A percentile compares a stretch with the other conserved stretches of the same genome.
Evolutionary conservation across 2,797 vertebrate species (phyloP).

Genomic region (Ctenosaura bakeri): DNA sequence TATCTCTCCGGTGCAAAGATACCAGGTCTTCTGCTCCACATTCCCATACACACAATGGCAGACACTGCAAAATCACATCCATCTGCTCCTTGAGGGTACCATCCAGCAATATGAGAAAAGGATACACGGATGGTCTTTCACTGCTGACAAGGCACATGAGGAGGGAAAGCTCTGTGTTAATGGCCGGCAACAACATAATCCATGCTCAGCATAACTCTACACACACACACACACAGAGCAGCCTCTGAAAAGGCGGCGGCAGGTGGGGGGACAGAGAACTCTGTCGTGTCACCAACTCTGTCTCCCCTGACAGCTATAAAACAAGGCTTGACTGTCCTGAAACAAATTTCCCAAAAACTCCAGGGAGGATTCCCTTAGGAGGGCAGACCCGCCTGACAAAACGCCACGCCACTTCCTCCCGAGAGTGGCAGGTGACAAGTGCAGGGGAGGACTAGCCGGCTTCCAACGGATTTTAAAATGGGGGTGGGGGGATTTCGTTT

Average conservation of each 20-base stretch:
- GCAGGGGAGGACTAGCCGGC: no score
- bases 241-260: conserved; percentile 28
- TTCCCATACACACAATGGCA: neutral
- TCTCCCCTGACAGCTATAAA: neutral
- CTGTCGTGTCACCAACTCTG: neutral
- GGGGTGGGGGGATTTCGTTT: neutral
- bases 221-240: conserved; percentile 54
- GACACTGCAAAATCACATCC: neutral
- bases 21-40: neutral
- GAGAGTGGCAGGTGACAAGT: neutral
- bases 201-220: neutral
- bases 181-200: neutral
- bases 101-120: neutral
- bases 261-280: neutral
- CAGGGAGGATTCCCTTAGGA: neutral
- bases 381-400: neutral
- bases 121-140: neutral
- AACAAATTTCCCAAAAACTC: neutral
- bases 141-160: neutral
- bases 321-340: neutral
- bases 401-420: fast-evolving
- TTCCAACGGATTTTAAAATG: neutral
- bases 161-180: neutral
- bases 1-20: neutral
- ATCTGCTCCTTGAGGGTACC: neutral